Percentiles rank a stretch among this genome's conserved stretches.
Conservation (phyloP, 1,140 invertebrate genomes). For the Monochamus saltuarius region DNA sequence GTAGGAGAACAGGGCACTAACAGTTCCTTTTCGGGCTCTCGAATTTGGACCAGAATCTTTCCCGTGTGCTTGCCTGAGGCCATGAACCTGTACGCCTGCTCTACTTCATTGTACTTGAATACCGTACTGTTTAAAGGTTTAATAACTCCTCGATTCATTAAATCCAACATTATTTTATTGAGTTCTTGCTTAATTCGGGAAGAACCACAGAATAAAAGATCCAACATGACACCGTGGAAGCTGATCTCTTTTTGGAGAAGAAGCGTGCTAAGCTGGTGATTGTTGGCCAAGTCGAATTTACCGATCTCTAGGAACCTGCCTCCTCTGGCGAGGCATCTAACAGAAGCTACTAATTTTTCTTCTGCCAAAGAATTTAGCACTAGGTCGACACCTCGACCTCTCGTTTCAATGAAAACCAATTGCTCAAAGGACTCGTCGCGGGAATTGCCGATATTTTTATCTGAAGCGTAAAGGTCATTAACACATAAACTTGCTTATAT, state of each 20-base stretch:
- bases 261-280: conserved; percentile 67
- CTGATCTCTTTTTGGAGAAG: conserved; percentile 81
- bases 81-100: conserved; percentile 73
- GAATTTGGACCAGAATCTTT: conserved; percentile 75
- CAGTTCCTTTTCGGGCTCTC: conserved; percentile 34
- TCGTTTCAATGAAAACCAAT: conserved; percentile 59
- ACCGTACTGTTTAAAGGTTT: conserved; percentile 62
- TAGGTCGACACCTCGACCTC: conserved; percentile 65
- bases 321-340: conserved; percentile 71
- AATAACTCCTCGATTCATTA: conserved; percentile 54
- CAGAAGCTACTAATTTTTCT: conserved; percentile 68
- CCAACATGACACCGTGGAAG: conserved; percentile 87
- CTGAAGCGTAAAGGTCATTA: conserved; percentile 6
- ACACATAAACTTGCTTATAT: too few species aligned
- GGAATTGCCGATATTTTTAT: conserved; percentile 60
- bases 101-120: conserved; percentile 63
- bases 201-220: conserved; percentile 63
- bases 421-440: conserved; percentile 63
- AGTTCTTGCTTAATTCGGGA: conserved; percentile 37
- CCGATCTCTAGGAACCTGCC: conserved; percentile 78
- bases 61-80: conserved; percentile 87
- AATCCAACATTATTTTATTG: conserved; percentile 2
- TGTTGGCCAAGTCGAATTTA: conserved; percentile 70
- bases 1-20: too few species aligned
- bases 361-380: conserved; percentile 69